These are phyloP conservation scores for Noctua fimbriata DNA, from an alignment of 2,888 invertebrate genomes.

Conservation along the genomic window DNA sequence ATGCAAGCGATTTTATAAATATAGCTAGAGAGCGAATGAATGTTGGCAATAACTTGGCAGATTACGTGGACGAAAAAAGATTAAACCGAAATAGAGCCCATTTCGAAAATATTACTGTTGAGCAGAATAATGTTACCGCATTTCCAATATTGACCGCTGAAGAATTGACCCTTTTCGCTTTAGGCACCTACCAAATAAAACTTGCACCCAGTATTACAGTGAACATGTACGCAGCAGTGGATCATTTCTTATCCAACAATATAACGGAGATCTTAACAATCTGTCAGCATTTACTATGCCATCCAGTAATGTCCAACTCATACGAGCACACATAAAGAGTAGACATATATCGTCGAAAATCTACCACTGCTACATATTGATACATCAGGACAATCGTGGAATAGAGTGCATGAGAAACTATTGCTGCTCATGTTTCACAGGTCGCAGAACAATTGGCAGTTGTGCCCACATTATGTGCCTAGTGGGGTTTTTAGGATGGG, in stretches of 20 bases:
- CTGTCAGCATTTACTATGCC: conserved; percentile 9
- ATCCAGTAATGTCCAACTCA: conserved; percentile 4
- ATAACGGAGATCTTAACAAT: background rate
- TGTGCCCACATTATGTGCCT: conserved; percentile 6
- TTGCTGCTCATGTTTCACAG: conserved; percentile 13
- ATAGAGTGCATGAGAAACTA: conserved; percentile 1
- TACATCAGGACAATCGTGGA: background rate
- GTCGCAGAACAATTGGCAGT: conserved; percentile 6
- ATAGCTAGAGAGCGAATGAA: no score
- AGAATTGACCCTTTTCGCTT: background rate
- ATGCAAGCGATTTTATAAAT: background rate
- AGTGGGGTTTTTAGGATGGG: conserved; percentile 7
- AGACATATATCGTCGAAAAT: conserved; percentile 4
- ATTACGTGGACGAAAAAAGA: background rate
- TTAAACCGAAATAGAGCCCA: conserved; percentile 3
- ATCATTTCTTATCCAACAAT: conserved; percentile 10
- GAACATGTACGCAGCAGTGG: conserved; percentile 1
- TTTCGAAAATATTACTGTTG: conserved; percentile 1
- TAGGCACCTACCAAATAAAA: conserved; percentile 10
- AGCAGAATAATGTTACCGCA: conserved; percentile 5
- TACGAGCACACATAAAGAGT: conserved; percentile 10
- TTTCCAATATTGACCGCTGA: background rate
- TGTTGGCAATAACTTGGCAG: conserved; percentile 1
- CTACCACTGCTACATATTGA: conserved; percentile 5
- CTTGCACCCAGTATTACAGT: conserved; percentile 5